Percentiles rank a stretch among this genome's conserved stretches.
These are phyloP conservation scores for Drosophila grimshawi DNA, from an alignment of 1,140 invertebrate genomes.

Conservation along the genomic window DNA sequence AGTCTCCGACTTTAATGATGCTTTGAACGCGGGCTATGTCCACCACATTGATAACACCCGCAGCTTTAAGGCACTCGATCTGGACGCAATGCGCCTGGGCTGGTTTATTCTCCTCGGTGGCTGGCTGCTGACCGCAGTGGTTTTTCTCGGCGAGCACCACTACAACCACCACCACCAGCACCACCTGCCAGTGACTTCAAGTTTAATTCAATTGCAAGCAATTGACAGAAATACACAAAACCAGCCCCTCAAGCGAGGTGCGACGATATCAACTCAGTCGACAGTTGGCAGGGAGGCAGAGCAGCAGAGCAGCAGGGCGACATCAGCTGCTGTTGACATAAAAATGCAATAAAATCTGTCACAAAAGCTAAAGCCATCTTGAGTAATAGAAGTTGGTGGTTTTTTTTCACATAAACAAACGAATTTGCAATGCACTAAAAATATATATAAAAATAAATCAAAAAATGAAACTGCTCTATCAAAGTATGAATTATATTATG, in stretches of 20 bases:
- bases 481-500: neutral
- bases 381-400: slow-evolving; percentile 9
- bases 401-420: neutral
- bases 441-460: neutral
- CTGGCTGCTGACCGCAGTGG: slow-evolving; percentile 33
- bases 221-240: slow-evolving; percentile 80
- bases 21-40: slow-evolving; percentile 65
- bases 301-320: neutral
- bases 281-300: neutral
- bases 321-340: slow-evolving; percentile 76
- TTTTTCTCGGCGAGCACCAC: slow-evolving; percentile 34
- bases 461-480: neutral
- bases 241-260: slow-evolving; percentile 26
- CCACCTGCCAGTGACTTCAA: slow-evolving; percentile 64
- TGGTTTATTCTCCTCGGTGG: slow-evolving; percentile 56
- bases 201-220: slow-evolving; percentile 75
- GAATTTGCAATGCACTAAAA: slow-evolving; percentile 37
- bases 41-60: slow-evolving; percentile 60
- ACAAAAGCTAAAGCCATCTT: slow-evolving; percentile 44
- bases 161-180: neutral
- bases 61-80: slow-evolving; percentile 59
- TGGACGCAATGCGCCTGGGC: slow-evolving; percentile 55
- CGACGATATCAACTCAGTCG: slow-evolving; percentile 51
- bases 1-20: slow-evolving; percentile 72
- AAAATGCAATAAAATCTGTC: slow-evolving; percentile 78